Base-by-base conservation (phyloP, 2,888 invertebrate genomes). In the Stenurella melanura region DNA sequence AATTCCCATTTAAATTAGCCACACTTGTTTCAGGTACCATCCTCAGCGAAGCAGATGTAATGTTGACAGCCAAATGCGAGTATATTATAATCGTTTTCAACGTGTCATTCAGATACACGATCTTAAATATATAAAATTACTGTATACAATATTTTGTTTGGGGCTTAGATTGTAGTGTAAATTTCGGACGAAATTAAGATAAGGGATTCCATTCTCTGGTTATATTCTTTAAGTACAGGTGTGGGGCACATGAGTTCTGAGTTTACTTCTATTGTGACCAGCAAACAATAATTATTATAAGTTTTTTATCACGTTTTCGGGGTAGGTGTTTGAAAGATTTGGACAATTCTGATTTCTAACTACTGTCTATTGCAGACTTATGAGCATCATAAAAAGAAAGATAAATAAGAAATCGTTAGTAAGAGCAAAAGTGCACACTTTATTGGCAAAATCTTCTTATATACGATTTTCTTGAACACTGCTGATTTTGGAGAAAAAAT, bases 21-120 rank as follows among this genome's bases (percentile, higher is more conserved):
- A 84, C 88, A 87, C 87, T 88, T 88, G 87, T 88, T 87, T 88
- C 87, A 87, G 87, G 86, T 86, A 87, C 77, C 68, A 74, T 79
- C 69, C 78, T 83, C 83, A 54, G 57, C 68, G 64, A 42, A 77
- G 83, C 84, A 84, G 86, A 85, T 84, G 86, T 78, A 79, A 75
- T 79, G 84, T 82, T 86, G 87, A 86, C 87, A 87, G 87, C 84
- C 85, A 85, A 85, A 86, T 83, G 78, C 81, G 77, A 70, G 78
- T 77, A 77, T 73, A 78, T 74, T 21, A 50, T 50, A 71, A 58
- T 69, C 76, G 67, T 73, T 68, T 82, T 86, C 85, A 80, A 86
- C 81, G 83, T 86, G 86, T 86, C 87, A 86, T 83, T 84, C 80
- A 83, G 81, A 84, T 83, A 83, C 81, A 85, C 83, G 85, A 85